These are phyloP conservation scores for Carassius auratus DNA, from an alignment of 2,113 vertebrate genomes.

Conservation along the genomic window DNA sequence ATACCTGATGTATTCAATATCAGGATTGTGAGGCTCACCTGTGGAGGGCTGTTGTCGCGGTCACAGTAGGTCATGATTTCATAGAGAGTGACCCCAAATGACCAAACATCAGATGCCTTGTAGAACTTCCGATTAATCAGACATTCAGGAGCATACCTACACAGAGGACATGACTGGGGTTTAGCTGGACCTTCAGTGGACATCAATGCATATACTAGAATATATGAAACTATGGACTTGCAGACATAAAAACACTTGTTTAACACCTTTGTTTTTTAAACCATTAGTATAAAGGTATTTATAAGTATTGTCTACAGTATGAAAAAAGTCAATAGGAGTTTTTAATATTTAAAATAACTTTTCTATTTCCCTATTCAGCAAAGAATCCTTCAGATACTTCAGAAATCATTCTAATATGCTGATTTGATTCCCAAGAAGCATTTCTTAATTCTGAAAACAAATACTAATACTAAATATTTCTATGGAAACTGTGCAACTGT, in stretches of 20 bases:
- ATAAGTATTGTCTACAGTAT: neutral
- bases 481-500: too few relatives aligned
- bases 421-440: too few relatives aligned
- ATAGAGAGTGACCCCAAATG: slow-evolving; percentile 85
- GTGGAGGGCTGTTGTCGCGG: slow-evolving; percentile 79
- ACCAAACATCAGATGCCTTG: slow-evolving; percentile 87
- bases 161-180: neutral
- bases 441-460: too few relatives aligned
- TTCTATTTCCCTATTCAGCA: neutral
- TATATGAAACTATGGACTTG: neutral
- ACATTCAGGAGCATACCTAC: slow-evolving; percentile 87
- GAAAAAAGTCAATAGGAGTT: neutral
- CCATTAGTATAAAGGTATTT: neutral
- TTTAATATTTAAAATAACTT: neutral
- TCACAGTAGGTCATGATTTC: slow-evolving; percentile 88
- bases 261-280: neutral
- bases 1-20: neutral
- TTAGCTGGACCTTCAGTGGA: neutral
- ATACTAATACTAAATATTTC: too few relatives aligned
- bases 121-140: slow-evolving; percentile 86
- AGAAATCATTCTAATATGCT: too few relatives aligned
- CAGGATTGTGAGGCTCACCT: slow-evolving; percentile 65
- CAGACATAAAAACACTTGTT: neutral
- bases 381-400: too few relatives aligned
- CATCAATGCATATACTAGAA: neutral